Evolutionary conservation across 1,140 invertebrate species (phyloP), one percentile per base, ranked within the genome.

Genomic region (Chlorops oryzae): DNA sequence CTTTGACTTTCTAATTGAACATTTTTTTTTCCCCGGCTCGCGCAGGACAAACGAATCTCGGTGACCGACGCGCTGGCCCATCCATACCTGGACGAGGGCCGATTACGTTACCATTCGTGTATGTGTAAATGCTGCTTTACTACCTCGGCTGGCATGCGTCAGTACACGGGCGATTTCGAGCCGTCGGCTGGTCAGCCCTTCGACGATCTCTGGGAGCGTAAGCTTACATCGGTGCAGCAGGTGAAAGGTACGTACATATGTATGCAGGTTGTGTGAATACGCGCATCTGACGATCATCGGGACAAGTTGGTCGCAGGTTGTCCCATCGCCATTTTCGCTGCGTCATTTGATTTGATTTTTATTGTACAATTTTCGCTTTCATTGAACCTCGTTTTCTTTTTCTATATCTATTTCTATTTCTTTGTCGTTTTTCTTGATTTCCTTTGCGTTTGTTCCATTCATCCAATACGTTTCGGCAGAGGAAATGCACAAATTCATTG

Each of bases 81-180:
- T 79, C 92, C 93, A 12, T 99, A 98, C 76, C 79, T 99, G 49
- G 94, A 98, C 66, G 96, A 99, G 74, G 96, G 96, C 41, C 81
- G 96, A 57, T 80, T 99, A 55, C 82, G 96, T 61, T 99, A 98
- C 77, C 96, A 99, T 76, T 98, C 96, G 35, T 99, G 96, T 74
- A 99, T 99, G 96, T 99, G 96, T 78, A 89, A 88, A 64, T 99
- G 96, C 74, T 99, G 96, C 77, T 90, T 86, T 70, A 87, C 82
- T 59, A 84, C 81, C 49, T 81, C 81, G 27, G 80, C 79, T 53
- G 83, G 82, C 15, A 77, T 79, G 52, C 78, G 95, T 51, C 89
- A 93, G 72, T 98, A 94, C 75, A 90, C 89, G 47, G 78, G 81
- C 24, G 93, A 97, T 72, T 90, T 97, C 63, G 96, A 98, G 75